A percentile compares a stretch with the other conserved stretches of the same genome.
These are phyloP conservation scores for Amniataba percoides DNA, from an alignment of 2,797 vertebrate genomes.

Conservation along the genomic window DNA sequence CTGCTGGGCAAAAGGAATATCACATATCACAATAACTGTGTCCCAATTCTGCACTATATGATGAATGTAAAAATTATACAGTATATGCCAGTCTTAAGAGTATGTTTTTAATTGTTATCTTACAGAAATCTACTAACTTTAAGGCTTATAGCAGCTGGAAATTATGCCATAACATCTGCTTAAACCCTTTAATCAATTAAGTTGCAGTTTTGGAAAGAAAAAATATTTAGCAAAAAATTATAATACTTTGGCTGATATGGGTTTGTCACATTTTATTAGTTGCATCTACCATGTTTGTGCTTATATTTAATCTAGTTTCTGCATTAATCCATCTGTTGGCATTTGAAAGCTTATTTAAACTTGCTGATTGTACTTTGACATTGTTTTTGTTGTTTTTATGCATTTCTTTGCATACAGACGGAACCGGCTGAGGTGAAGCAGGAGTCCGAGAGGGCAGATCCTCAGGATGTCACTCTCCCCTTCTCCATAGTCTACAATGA, in stretches of 20 bases:
- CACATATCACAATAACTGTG: conserved; percentile 2
- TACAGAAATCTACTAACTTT: not conserved
- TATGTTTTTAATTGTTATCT: not conserved
- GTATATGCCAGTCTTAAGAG: not conserved
- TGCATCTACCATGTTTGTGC: not conserved
- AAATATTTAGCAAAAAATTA: not conserved
- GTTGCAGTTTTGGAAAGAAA: not conserved
- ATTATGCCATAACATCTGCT: not conserved
- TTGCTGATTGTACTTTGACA: not conserved
- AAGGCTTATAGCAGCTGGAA: not conserved
- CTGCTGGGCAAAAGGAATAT: conserved; percentile 67
- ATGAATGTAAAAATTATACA: not conserved
- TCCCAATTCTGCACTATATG: not conserved
- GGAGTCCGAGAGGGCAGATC: conserved; percentile 69
- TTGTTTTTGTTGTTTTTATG: conserved; percentile 3
- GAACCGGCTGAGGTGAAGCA: conserved; percentile 84
- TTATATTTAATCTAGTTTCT: not conserved
- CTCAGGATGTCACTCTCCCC: conserved; percentile 86
- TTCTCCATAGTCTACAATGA: conserved; percentile 93
- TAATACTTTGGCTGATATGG: not conserved
- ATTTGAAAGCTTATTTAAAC: not conserved
- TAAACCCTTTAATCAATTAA: not conserved
- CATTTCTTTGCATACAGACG: conserved; percentile 51
- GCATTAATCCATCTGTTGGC: not conserved
- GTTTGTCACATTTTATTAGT: not conserved